Base-by-base conservation (phyloP, 2,888 invertebrate species). In the Phymatocera aterrima region DNA sequence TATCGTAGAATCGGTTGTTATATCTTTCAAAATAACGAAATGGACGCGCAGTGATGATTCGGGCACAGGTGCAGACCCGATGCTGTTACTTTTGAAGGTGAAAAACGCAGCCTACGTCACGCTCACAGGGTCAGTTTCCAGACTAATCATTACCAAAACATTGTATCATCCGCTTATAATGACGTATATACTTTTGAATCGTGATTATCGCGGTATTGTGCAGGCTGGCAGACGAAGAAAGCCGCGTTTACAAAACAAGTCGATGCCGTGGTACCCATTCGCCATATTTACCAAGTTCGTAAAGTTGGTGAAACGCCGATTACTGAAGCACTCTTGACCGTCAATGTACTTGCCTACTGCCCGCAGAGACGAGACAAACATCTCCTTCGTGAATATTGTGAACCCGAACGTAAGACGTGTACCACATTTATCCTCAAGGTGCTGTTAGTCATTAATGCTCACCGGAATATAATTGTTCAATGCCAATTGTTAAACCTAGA, bases 221-320 rank as follows among this genome's bases (percentile, higher is more conserved):
- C 21, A 72, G 72, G 43, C 12, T 84, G 81, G 83, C 88, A 24
- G 80, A 83, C 28, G 85, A 84, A 6, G 81, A 83, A 61, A 79
- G 65, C 28, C 88, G 86, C 37, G 82, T 87, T 57, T 81, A 85
- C 21, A 83, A 10, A 79, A 80, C 46, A 79, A 65, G 51, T 70
- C 77, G 3, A 84, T 83, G n/a, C n/a, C n/a, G n/a, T n/a, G 57
- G 54, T 87, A 5, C 83, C 80, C 40, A 85, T 88, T 78, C 83
- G 85, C 60, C 88, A 88, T 60, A 79, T 79, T 48, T 88, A 88
- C 80, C 85, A 86, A 40, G 82, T 88, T 37, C 77, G 83, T 6
- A 85, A 87, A 77, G 81, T 82, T 34, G 88, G 88, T 1, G 79
- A 78, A 6, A 86, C 88, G 0, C 82, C 85, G 5, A 82, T 88